Base-by-base conservation (phyloP, 1,140 invertebrate species). In the Solenopsis fugax region DNA sequence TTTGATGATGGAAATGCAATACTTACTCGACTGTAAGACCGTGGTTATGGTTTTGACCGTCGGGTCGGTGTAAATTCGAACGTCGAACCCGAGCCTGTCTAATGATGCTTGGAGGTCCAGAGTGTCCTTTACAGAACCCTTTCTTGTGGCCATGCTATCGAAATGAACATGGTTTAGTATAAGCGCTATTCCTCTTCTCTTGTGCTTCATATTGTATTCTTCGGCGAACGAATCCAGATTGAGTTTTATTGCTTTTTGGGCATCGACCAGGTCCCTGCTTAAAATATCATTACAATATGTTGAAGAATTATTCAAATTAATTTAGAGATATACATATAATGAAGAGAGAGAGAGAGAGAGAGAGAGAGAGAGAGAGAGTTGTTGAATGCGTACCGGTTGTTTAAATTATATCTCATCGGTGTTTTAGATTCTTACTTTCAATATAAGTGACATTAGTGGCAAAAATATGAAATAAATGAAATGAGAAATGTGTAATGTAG, bases 111-210 rank as follows among this genome's bases (percentile, higher is more conserved):
- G 24, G 1, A 96, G 90, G 52, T 93, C 92, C n/a, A 93, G 89
- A 9, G 94, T 89, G 89, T 96, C 96, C 52, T 93, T 93, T n/a
- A 95, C 91, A 4, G 95, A 95, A 10, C 95, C 96, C 6, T 91
- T 89, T 16, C 96, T 92, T 34, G 88, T 81, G 69, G 91, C 58
- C 78, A 94, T 93, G 0, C 92, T 92, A 58, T 94, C 93, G 87
- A 96, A 96, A 0, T 94, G 84, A 91, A 96, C 96, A 92, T 98
- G 97, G 91, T 98, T 98, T 54, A 98, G 96, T 50, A 98, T 97
- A 0, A 98, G 58, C 18, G 97, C 97, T 0, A 95, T 93, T 41
- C 97, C 97, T 69, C 97, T 93, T 67, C 96, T 94, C 7, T 89
- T 75, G 88, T 97, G 96, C 73, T 95, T 95, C 96, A 97, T 97